Conservation (phyloP, 2,113 vertebrate genomes). For the Chloropsis cyanopogon region DNA sequence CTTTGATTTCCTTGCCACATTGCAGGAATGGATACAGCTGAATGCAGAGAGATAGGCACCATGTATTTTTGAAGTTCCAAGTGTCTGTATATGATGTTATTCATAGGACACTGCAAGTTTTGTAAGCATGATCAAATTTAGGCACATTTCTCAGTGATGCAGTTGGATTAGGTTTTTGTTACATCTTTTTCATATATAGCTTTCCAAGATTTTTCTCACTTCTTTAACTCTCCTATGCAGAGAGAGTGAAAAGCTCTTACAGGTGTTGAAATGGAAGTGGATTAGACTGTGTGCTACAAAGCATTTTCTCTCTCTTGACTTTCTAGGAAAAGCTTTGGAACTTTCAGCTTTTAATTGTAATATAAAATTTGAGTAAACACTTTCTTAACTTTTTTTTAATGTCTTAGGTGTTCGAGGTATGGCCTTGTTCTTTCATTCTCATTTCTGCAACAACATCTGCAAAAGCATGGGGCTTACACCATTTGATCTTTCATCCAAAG, state of each 20-base stretch:
- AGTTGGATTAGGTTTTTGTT: neutral
- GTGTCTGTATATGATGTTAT: neutral
- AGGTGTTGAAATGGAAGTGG: neutral
- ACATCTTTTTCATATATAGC: neutral
- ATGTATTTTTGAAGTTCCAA: neutral
- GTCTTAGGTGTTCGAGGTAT: conserved; percentile 90
- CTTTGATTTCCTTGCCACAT: neutral
- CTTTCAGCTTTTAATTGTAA: neutral
- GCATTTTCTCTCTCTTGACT: neutral
- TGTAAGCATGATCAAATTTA: neutral
- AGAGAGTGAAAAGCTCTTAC: neutral
- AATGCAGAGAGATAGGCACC: neutral
- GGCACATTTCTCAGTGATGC: neutral
- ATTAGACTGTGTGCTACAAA: neutral
- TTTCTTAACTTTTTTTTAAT: neutral
- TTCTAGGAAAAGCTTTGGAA: neutral
- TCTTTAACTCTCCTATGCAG: neutral
- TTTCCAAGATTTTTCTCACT: neutral
- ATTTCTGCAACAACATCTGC: conserved; percentile 95
- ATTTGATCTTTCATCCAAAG: conserved; percentile 86
- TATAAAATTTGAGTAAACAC: neutral
- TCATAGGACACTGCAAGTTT: neutral
- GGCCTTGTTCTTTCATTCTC: conserved; percentile 97
- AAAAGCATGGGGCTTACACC: conserved; percentile 89
- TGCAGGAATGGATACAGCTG: neutral